These are phyloP conservation scores for Yasuhikotakia modesta DNA, from an alignment of 2,797 vertebrate genomes.

Conservation along the genomic window DNA sequence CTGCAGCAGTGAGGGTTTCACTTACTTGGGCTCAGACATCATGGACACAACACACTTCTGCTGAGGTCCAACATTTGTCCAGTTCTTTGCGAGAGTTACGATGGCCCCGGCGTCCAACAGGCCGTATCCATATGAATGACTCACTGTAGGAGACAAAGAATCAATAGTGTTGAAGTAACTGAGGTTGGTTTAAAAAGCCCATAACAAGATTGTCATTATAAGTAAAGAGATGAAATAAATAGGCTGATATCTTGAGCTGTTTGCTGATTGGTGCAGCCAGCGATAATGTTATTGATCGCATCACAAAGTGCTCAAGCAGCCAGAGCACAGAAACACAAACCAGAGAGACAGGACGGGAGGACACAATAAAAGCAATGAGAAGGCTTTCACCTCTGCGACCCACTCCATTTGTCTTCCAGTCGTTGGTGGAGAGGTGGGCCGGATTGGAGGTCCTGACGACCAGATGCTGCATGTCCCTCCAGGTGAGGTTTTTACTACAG, in stretches of 20 bases:
- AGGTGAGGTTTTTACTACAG: constrained; percentile 92
- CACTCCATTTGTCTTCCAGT: constrained; percentile 94
- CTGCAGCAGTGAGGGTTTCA: background rate
- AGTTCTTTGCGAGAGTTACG: constrained; percentile 86
- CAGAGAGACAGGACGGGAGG: background rate
- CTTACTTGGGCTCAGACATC: constrained; percentile 87
- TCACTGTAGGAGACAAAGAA: constrained; percentile 78
- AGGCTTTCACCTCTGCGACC: constrained; percentile 88
- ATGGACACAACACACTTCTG: constrained; percentile 87
- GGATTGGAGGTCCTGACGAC: constrained; percentile 94
- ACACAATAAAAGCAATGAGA: constrained; percentile 1
- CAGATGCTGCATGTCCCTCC: constrained; percentile 99
- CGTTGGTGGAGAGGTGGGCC: constrained; percentile 87
- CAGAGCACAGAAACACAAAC: constrained; percentile 10
- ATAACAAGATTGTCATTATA: constrained; percentile 37
- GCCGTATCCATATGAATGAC: constrained; percentile 96
- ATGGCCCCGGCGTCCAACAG: constrained; percentile 91
- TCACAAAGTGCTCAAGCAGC: constrained; percentile 16
- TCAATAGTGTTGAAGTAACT: constrained; percentile 57
- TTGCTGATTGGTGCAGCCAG: constrained; percentile 40
- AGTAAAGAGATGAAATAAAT: constrained; percentile 48
- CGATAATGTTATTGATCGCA: constrained; percentile 24
- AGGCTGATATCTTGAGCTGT: constrained; percentile 20
- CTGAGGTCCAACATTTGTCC: constrained; percentile 89
- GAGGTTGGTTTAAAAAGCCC: constrained; percentile 34